Evolutionary conservation across 2,888 invertebrate genomes (phyloP), one percentile per base, ranked within the genome.

Genomic region (Dryadula phaetusa): DNA sequence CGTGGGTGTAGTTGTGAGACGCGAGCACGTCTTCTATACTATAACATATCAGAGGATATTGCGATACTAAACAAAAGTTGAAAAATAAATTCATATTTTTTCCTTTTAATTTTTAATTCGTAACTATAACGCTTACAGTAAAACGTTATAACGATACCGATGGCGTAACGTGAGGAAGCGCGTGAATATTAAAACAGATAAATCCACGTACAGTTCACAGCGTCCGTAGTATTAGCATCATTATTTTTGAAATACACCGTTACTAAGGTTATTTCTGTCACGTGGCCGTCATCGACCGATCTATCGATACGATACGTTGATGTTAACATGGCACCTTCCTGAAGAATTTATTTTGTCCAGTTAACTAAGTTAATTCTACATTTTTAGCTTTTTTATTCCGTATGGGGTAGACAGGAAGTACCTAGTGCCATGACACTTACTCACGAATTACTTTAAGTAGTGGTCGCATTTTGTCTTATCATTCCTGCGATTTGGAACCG

Each of bases 211-310:
- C n/a, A 56, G 37, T 20, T n/a, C 69, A 71, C 71, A 62, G 16
- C 70, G 61, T 66, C 61, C 66, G 67, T 54, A 49, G 65, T 61
- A 67, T 64, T 63, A 58, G 32, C 22, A 49, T 65, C 70, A 64
- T 68, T 69, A 72, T 61, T 60, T 46, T 73, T 73, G 63, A 70
- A 73, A 74, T 69, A 67, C 74, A 68, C 68, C 71, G 69, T 73
- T 72, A 73, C 75, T 73, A 70, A 56, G 28, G 73, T 65, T 75
- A 71, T 74, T 72, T 75, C 71, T 52, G 66, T 44, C 44, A 34
- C 54, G 54, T 44, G 37, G 16, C 58, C 56, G 64, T 64, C 56
- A 58, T 58, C 64, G 58, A 47, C 58, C 34, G 47, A 58, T 44
- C 46, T 46, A 54, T 46, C 47, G 62, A 62, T 62, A 62, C 22